Evolutionary conservation across 2,113 vertebrate genomes (phyloP).

Genomic region (Diphyllodes magnificus): DNA sequence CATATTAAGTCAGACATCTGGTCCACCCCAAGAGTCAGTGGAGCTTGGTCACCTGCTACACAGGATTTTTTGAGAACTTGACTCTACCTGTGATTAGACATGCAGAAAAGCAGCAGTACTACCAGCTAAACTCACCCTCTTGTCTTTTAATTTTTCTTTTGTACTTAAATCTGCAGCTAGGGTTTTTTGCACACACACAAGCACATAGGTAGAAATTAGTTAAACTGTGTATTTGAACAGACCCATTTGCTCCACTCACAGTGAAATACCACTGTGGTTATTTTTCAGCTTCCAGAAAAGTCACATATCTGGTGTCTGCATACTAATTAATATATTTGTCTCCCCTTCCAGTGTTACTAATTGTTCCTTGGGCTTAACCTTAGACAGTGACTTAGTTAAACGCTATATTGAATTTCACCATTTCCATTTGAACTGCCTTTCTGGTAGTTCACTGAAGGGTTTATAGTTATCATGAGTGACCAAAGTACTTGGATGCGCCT

Average conservation of each 20-base stretch:
- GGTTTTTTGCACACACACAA: neutral
- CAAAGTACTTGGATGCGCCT: conserved; percentile 45
- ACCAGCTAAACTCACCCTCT: neutral
- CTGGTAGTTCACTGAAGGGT: conserved; percentile 60
- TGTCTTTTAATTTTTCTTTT: neutral
- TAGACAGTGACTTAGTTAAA: conserved; percentile 50
- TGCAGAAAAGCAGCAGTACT: neutral
- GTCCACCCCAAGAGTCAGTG: rapidly evolving
- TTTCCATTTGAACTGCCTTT: conserved; percentile 54
- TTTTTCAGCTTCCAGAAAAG: conserved; percentile 3
- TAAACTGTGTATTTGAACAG: neutral
- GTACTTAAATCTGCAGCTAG: neutral
- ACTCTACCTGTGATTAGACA: rapidly evolving
- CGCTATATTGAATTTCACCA: conserved; percentile 60
- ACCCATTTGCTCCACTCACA: neutral
- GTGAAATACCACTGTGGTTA: neutral
- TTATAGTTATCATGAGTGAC: conserved; percentile 59
- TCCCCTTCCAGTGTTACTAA: conserved; percentile 1
- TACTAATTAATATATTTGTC: conserved; percentile 39
- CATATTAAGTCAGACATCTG: neutral
- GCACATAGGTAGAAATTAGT: neutral
- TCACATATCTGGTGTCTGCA: neutral
- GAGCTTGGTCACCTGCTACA: neutral
- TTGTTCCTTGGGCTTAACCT: conserved; percentile 51
- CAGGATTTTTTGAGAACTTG: neutral